These are phyloP conservation scores for Galbula dea DNA, from an alignment of 2,113 vertebrate genomes.

Conservation along the genomic window DNA sequence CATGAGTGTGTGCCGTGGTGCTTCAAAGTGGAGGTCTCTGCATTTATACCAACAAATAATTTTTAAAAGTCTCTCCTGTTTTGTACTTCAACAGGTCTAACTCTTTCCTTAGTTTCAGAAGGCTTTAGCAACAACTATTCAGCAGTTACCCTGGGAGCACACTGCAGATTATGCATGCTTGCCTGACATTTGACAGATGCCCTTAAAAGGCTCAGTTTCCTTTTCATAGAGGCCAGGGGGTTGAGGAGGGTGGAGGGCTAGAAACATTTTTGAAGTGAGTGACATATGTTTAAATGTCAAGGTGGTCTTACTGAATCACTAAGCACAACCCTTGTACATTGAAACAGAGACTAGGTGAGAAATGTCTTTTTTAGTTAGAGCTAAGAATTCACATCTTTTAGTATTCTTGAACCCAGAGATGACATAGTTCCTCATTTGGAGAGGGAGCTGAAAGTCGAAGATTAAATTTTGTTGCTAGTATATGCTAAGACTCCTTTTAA, in stretches of 20 bases:
- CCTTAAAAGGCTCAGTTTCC: slow-evolving; percentile 25
- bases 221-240: slow-evolving; percentile 9
- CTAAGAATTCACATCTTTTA: slow-evolving; percentile 4
- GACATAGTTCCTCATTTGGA: slow-evolving; percentile 13
- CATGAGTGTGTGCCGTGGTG: accelerated
- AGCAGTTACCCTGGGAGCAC: slow-evolving; percentile 26
- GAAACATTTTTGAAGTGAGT: slow-evolving; percentile 48
- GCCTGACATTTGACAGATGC: slow-evolving; percentile 54
- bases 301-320: slow-evolving; percentile 28
- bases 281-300: slow-evolving; percentile 47
- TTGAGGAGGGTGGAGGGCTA: slow-evolving; percentile 24
- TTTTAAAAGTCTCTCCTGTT: neutral
- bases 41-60: neutral
- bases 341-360: neutral
- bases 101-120: slow-evolving; percentile 9
- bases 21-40: neutral
- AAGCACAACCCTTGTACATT: slow-evolving; percentile 7
- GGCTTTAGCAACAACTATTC: slow-evolving; percentile 24
- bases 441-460: slow-evolving; percentile 13
- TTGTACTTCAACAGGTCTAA: neutral
- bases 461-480: slow-evolving; percentile 26
- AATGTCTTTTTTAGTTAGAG: neutral
- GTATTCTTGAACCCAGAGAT: slow-evolving; percentile 23
- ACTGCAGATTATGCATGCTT: slow-evolving; percentile 55
- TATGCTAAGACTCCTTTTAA: slow-evolving; percentile 4